Percentiles rank a stretch among this genome's conserved stretches.
Conservation (phyloP, 2,888 invertebrate genomes). For the Diaperis boleti region DNA sequence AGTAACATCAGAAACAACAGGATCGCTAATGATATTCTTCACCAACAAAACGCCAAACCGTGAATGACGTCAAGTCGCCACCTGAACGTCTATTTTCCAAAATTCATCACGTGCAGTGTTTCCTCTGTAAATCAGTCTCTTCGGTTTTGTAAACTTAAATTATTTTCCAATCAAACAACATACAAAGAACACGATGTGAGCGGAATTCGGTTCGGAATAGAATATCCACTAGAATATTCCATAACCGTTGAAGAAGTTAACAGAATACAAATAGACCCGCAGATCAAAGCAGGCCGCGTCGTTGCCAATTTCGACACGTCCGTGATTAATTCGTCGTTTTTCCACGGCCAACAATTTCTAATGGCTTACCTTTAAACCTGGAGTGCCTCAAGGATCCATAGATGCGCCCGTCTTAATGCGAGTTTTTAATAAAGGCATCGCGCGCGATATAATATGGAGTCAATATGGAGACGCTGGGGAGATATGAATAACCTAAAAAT, state of each 20-base stretch:
- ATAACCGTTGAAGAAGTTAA: slow-evolving; percentile 7
- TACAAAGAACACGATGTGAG: no score
- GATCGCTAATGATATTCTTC: no score
- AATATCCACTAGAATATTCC: slow-evolving; percentile 18
- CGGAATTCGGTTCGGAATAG: neutral
- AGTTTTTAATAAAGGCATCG: slow-evolving; percentile 44
- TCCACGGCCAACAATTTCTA: slow-evolving; percentile 9
- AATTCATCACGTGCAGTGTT: neutral
- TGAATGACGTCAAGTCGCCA: no score
- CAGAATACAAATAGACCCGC: slow-evolving; percentile 25
- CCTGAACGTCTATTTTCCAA: no score
- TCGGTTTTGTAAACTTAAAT: neutral
- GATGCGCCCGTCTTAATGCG: slow-evolving; percentile 9
- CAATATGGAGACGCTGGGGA: slow-evolving; percentile 51
- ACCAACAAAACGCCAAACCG: no score
- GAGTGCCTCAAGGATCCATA: no score
- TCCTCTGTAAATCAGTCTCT: neutral
- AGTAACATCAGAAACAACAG: no score
- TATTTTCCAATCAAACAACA: slow-evolving; percentile 26
- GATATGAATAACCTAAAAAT: slow-evolving; percentile 60
- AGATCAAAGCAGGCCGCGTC: slow-evolving; percentile 32
- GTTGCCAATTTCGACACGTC: slow-evolving; percentile 35
- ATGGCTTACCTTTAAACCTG: neutral
- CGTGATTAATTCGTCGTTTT: slow-evolving; percentile 38
- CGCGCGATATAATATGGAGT: no score